A percentile compares a stretch with the other conserved stretches of the same genome.
phyloP scores from a whole-genome alignment of 2,888 invertebrate genomes.

The Tortrix viridana region DNA sequence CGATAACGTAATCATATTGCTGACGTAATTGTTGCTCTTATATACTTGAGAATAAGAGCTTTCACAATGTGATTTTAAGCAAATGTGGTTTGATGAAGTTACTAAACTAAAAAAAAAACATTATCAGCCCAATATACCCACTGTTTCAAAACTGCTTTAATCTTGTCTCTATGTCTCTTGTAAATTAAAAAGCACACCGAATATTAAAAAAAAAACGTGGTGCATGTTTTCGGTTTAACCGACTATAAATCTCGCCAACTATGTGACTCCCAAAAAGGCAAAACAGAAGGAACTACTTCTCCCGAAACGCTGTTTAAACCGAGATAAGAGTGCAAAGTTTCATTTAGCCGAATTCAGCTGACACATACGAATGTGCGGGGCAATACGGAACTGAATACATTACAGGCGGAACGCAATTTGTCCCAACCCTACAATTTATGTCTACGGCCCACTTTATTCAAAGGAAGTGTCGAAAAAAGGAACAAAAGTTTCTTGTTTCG shows the following conservation, averaged over 20 bases:
- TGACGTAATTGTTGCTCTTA: no score
- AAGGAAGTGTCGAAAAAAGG: slow-evolving; percentile 63
- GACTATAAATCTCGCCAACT: not conserved
- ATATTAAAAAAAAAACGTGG: no score
- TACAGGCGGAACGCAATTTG: slow-evolving; percentile 73
- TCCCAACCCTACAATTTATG: slow-evolving; percentile 75
- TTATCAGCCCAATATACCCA: no score
- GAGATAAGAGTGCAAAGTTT: slow-evolving; percentile 69
- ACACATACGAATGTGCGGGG: slow-evolving; percentile 60
- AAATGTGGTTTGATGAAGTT: no score
- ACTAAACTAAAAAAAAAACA: no score
- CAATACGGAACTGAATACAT: slow-evolving; percentile 68
- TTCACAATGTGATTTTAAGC: no score
- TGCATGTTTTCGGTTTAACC: slow-evolving; percentile 1
- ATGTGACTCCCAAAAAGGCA: slow-evolving; percentile 10
- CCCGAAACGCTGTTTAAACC: slow-evolving; percentile 66
- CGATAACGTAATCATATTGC: no score
- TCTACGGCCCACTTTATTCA: slow-evolving; percentile 69
- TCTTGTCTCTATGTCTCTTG: no score
- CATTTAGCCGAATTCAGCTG: slow-evolving; percentile 65
- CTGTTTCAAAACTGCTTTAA: no score
- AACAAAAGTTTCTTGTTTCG: slow-evolving; percentile 54
- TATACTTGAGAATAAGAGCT: no score
- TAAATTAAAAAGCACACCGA: not conserved
- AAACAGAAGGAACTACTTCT: slow-evolving; percentile 48